Evolutionary conservation across 1,140 invertebrate species (phyloP), one percentile per base, ranked within the genome.

Genomic region (Tetramorium alpestre): DNA sequence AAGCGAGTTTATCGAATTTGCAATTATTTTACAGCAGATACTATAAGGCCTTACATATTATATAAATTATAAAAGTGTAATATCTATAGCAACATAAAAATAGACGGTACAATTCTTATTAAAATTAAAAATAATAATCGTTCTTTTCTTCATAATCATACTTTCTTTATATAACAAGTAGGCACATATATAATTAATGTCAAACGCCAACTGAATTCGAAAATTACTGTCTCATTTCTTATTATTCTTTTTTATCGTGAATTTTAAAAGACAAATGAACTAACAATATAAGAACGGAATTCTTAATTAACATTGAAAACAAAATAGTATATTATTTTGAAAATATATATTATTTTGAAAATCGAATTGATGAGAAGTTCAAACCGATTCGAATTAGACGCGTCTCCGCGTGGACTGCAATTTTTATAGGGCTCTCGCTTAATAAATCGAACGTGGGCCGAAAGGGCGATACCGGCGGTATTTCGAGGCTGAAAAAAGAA

Each of bases 401-500:
- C 60, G 16, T 25, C 11, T 28, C 13, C 49, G 28, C 44, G 44
- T 67, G n/a, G 8, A 22, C 13, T 28, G 64, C 49, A 69, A 70
- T n/a, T 84, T 75, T 60, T 49, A 84, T 33, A 28, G 44, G 38
- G 18, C 22, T 16, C 47, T n/a, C 3, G 51, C 28, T 25, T 72
- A 60, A 65, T 67, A 54, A 64, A 18, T 41, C 38, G 67, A 7
- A 64, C 33, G 38, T 54, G 18, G 25, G 44, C 28, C 11, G 28
- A 69, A 70, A 72, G 65, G 10, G 8, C 47, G 69, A 54, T 49
- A 60, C 13, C 11, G 44, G 3, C 49, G 41, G 28, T 80, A 72
- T 89, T 88, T 81, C 41, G 69, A 65, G 60, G 38, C 75, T 25
- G 72, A 44, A 80, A 80, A 70, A 89, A 85, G 38, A 69, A 69